Conservation (phyloP, 2,888 invertebrate species). For the Myathropa florea region DNA sequence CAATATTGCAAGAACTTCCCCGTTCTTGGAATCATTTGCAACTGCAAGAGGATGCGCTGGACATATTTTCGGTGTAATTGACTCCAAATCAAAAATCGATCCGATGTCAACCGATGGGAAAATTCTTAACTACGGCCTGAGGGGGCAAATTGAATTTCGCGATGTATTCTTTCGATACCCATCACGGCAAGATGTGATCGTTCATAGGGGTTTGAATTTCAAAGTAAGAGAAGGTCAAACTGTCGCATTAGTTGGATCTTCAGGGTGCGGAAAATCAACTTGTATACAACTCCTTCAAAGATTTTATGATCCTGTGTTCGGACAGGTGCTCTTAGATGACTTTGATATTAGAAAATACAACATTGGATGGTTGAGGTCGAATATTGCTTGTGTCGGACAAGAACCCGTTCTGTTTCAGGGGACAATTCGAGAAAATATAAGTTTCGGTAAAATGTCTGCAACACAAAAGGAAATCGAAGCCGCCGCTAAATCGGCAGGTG, state of each 20-base stretch:
- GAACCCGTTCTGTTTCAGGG: slow-evolving; percentile 93
- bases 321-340: slow-evolving; percentile 83
- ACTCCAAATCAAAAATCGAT: slow-evolving; percentile 87
- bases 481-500: slow-evolving; percentile 88
- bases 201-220: slow-evolving; percentile 86
- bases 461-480: slow-evolving; percentile 86
- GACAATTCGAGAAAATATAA: slow-evolving; percentile 85
- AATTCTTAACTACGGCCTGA: slow-evolving; percentile 82
- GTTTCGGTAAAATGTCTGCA: slow-evolving; percentile 87
- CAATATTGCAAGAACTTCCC: slow-evolving; percentile 88
- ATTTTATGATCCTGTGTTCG: slow-evolving; percentile 86
- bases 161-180: slow-evolving; percentile 90
- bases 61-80: slow-evolving; percentile 88
- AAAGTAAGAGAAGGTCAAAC: slow-evolving; percentile 86
- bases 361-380: slow-evolving; percentile 86
- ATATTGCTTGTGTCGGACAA: slow-evolving; percentile 93
- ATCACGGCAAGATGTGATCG: slow-evolving; percentile 86
- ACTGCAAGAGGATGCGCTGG: slow-evolving; percentile 88
- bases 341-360: slow-evolving; percentile 87
- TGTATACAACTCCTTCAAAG: slow-evolving; percentile 88
- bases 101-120: slow-evolving; percentile 85
- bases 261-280: slow-evolving; percentile 92
- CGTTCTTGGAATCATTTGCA: slow-evolving; percentile 88
- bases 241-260: slow-evolving; percentile 87
- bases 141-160: slow-evolving; percentile 86